Evolutionary conservation across 2,888 invertebrate genomes (phyloP), one percentile per base, ranked within the genome.

Genomic region (Bhutanitis thaidina): DNA sequence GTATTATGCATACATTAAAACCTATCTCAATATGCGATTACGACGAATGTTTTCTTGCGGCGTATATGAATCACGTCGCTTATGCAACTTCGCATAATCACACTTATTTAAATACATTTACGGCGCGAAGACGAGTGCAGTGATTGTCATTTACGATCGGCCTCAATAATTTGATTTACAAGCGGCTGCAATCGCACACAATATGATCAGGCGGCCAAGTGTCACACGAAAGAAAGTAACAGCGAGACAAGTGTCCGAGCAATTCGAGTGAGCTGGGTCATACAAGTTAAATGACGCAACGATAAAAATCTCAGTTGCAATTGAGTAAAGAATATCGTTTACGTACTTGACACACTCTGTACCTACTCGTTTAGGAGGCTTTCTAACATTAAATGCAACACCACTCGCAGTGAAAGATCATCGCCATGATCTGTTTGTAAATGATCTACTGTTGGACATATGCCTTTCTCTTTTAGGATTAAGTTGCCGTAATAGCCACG

Each of bases 91-190:
- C 30, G 12, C 38, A 46, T 39, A 46, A 51, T 35, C 44, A 27
- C 39, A 27, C 15, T 46, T 41, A 51, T 45, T 41, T 40, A 35
- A 43, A 40, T 15, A 25, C 36, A 25, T 46, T 37, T 46, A 47
- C 34, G 14, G 30, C 36, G 32, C 16, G 39, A n/a, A 37, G 41
- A 27, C 32, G 34, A 40, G n/a, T n/a, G n/a, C 32, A 29, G 35
- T 29, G 45, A 45, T 46, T 45, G 51, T 59, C 46, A 53, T 59
- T 56, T 50, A 56, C 53, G 53, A 60, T 55, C 56, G 59, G 36
- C 57, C 55, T 50, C 50, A 57, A 58, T 59, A 53, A 47, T 38
- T 30, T 58, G 54, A 60, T 61, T 57, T 50, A 56, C 55, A 49
- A 43, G 7, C 41, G 32, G 45, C 53, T 54, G 51, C 49, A 53